Evolutionary conservation across 2,888 invertebrate species (phyloP), one percentile per base, ranked within the genome.

Genomic region (Lasioglossum malachurum): DNA sequence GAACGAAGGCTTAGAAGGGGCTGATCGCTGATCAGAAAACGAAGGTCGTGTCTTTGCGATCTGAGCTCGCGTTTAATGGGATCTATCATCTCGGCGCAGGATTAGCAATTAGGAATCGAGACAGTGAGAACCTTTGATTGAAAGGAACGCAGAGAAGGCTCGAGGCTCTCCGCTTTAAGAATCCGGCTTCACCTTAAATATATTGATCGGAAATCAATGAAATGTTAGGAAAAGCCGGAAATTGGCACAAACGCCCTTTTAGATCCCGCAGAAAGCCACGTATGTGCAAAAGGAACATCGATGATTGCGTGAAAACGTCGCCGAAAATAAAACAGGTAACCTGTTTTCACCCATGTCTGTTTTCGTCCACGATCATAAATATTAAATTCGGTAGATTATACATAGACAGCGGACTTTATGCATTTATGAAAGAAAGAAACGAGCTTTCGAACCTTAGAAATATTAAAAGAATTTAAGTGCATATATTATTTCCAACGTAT

Each of bases 1-100:
- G 31, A 77, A 69, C 44, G 71, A 75, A 83, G 64, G 71, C 80
- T 74, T 27, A 19, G 31, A 53, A 75, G 38, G 75, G n/a, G 38
- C 75, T 38, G 27, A 69, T 64, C 31, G 16, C 16, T 31, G 31
- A 64, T 64, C 64, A 0, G 7, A 19, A 35, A 67, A 67, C n/a
- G 80, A 79, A 38, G 44, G 16, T 60, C 44, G 31, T 73, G 31
- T n/a, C 16, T n/a, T 10, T n/a, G n/a, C 14, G 27, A 77, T 72
- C n/a, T 10, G 35, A 49, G 27, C 27, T 31, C 19, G 31, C 14
- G 31, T n/a, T 74, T 73, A 74, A 73, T 73, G n/a, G 19, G 3
- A 2, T 12, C 2, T 16, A 19, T 41, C 14, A 44, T n/a, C 1
- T 4, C 23, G n/a, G 2, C 16, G 41, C 16, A 67, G 41, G 41